Base-by-base conservation (phyloP, 2,113 vertebrate species). In the Pampusana beccarii region DNA sequence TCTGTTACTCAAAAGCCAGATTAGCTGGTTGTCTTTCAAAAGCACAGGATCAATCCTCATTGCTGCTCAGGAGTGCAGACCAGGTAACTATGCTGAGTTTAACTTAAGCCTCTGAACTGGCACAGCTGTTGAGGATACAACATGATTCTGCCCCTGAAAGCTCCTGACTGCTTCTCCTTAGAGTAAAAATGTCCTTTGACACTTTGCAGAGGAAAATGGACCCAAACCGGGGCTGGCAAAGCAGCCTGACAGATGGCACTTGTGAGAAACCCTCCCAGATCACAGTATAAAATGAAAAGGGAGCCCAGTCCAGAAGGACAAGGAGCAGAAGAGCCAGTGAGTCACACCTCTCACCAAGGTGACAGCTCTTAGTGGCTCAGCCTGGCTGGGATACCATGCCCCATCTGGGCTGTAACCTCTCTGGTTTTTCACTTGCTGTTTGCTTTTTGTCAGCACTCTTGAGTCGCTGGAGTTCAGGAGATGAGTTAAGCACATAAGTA, bases 81-180 rank as follows among this genome's bases (percentile, higher is more conserved):
- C 6, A 48, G 11, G 6, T 20, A 16, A 25, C 1, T 1, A 23
- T 2, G 8, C 6, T 9, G 26, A 33, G 14, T 48, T 82, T 53
- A 5, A 44, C 29, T 7, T 10, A 77, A 81, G 26, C 13, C 26
- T 36, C 8, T 11, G 24, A 75, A 31, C 26, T n/a, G 34, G 19
- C 38, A 71, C 9, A 61, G 60, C 31, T 89, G 56, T 62, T 54
- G 69, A 73, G 31, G 26, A 26, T 0, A 3, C 13, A 72, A 58
- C 11, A 25, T 13, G 53, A 20, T 7, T 51, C 62, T 36, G n/a
- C 9, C 48, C 71, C 62, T 34, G 44, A 38, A 85, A 85, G n/a
- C 65, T 33, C n/a, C 40, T n/a, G 21, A 15, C 34, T 88, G n/a
- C 13, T 77, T 16, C 28, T 72, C 23, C 46, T 64, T 38, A 11